phyloP scores from a whole-genome alignment of 2,888 invertebrate species.

The Heliconius charithonia region DNA sequence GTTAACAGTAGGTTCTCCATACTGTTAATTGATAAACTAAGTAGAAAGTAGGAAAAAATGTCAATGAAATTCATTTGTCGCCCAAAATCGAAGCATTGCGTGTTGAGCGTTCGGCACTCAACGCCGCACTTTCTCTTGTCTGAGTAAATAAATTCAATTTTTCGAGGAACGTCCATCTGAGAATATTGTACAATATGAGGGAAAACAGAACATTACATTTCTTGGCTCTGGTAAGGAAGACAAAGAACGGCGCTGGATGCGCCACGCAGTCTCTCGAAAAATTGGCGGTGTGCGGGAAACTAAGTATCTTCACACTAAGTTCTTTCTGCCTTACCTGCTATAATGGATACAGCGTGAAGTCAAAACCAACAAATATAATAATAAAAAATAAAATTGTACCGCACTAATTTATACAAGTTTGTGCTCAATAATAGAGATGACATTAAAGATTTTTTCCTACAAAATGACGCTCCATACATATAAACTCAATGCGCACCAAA shows the following conservation, averaged over 20 bases:
- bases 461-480: slow-evolving; percentile 4
- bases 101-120: too few relatives aligned
- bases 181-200: too few relatives aligned
- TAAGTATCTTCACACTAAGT: background rate
- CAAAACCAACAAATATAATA: background rate
- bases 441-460: background rate
- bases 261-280: background rate
- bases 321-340: background rate
- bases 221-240: background rate
- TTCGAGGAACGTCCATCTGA: too few relatives aligned
- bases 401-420: background rate
- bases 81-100: too few relatives aligned
- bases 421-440: background rate
- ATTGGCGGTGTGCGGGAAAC: background rate
- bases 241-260: background rate
- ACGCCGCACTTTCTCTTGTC: too few relatives aligned
- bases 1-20: too few relatives aligned
- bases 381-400: background rate
- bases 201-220: background rate
- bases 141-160: too few relatives aligned
- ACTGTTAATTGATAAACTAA: too few relatives aligned
- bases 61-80: too few relatives aligned
- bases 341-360: background rate
- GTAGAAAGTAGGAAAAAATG: too few relatives aligned
- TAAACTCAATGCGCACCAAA: slow-evolving; percentile 12